Evolutionary conservation across 1,140 invertebrate species (phyloP).

Genomic region (Penaeus japonicus): DNA sequence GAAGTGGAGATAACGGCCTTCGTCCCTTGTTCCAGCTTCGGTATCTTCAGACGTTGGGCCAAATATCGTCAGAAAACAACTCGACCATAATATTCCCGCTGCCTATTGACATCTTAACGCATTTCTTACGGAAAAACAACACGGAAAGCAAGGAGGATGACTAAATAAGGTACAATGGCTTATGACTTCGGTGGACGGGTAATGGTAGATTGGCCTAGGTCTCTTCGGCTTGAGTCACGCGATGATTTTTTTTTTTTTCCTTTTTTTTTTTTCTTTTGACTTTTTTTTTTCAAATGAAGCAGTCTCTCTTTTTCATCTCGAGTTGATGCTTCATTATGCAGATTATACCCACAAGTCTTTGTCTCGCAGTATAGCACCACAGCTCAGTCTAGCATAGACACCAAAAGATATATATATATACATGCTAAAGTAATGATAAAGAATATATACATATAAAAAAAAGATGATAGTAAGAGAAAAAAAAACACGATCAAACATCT

Average conservation of each 20-base stretch:
- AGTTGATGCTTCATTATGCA: not conserved
- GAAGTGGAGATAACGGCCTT: conserved; percentile 27
- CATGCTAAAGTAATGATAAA: too few relatives aligned
- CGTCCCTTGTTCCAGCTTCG: conserved; percentile 67
- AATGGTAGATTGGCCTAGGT: conserved; percentile 43
- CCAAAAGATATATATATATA: not conserved
- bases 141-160: conserved; percentile 46
- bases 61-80: conserved; percentile 69
- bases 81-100: conserved; percentile 96
- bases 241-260: not conserved
- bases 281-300: not conserved
- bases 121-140: conserved; percentile 43
- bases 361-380: not conserved
- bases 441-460: not conserved
- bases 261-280: not conserved
- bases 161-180: conserved; percentile 51
- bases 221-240: not conserved
- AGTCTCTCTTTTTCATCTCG: not conserved
- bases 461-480: not conserved
- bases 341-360: conserved; percentile 2
- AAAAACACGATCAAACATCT: not conserved
- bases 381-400: not conserved
- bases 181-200: conserved; percentile 50
- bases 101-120: conserved; percentile 49
- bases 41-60: conserved; percentile 85